Evolutionary conservation across 1,140 invertebrate species (phyloP).

Genomic region (Drosophila grimshawi): DNA sequence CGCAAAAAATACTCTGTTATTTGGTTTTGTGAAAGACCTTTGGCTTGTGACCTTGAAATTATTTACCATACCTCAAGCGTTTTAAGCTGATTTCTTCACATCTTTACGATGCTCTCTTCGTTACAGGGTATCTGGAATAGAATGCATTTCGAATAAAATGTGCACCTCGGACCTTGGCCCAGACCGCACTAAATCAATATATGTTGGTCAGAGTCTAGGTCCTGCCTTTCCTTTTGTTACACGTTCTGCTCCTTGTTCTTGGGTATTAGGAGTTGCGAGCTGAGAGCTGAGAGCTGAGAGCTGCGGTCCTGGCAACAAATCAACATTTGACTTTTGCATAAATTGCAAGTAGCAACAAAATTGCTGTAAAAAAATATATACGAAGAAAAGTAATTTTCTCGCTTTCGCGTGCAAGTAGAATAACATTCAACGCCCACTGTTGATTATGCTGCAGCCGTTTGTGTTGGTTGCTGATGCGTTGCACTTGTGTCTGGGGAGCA

Average conservation of each 20-base stretch:
- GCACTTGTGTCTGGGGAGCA: conserved; percentile 8
- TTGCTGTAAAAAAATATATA: conserved; percentile 56
- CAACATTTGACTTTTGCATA: conserved; percentile 83
- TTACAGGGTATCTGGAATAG: not conserved
- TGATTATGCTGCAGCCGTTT: conserved; percentile 36
- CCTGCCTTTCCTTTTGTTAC: conserved; percentile 8
- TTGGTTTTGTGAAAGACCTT: not conserved
- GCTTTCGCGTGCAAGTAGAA: conserved; percentile 74
- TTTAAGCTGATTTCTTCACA: too few relatives aligned
- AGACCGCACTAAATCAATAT: conserved; percentile 77
- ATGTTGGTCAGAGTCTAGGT: conserved; percentile 14
- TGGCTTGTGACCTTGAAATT: not conserved
- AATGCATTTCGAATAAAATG: conserved; percentile 3
- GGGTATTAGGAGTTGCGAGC: not conserved
- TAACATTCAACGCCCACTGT: conserved; percentile 23
- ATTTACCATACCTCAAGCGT: too few relatives aligned
- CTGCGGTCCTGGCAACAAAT: conserved; percentile 62
- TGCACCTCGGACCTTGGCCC: not conserved
- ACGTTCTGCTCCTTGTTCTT: conserved; percentile 4
- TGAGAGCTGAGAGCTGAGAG: not conserved
- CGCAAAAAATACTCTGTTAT: conserved; percentile 30
- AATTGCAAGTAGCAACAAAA: conserved; percentile 81
- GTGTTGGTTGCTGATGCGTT: conserved; percentile 57
- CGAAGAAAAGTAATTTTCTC: conserved; percentile 77
- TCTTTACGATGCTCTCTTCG: not conserved